These are phyloP conservation scores for Trochalopteron elliotii DNA, from an alignment of 2,113 vertebrate genomes.

Conservation along the genomic window DNA sequence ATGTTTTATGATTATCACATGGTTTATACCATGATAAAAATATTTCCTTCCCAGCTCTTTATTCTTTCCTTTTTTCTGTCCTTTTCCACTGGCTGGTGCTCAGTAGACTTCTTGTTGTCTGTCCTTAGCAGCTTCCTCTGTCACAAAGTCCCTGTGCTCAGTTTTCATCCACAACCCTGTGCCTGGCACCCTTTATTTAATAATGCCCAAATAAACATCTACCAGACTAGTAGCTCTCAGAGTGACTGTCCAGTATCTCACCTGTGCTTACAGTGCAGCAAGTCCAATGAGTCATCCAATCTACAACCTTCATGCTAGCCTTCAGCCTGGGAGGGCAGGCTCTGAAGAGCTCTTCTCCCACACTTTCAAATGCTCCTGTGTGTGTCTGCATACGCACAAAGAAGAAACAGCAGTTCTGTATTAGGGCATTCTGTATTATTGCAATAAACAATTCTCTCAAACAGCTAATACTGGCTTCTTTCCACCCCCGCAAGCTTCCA, in stretches of 20 bases:
- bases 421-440: neutral
- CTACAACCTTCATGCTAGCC: too few species aligned
- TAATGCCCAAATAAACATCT: neutral
- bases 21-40: neutral
- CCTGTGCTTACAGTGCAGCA: neutral
- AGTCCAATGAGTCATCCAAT: neutral
- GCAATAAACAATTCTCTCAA: neutral
- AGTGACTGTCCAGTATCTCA: neutral
- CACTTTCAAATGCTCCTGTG: neutral
- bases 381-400: neutral
- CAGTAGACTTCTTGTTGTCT: neutral
- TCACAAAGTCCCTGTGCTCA: neutral
- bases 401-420: neutral
- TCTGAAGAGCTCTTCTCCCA: neutral
- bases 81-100: neutral
- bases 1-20: neutral
- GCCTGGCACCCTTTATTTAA: neutral
- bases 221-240: neutral
- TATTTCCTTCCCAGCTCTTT: neutral
- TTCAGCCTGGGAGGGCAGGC: neutral
- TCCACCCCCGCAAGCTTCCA: neutral
- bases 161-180: neutral
- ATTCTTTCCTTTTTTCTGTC: neutral
- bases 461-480: neutral
- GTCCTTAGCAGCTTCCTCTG: neutral